Base-by-base conservation (phyloP, 2,113 vertebrate species). In the Smithornis capensis region DNA sequence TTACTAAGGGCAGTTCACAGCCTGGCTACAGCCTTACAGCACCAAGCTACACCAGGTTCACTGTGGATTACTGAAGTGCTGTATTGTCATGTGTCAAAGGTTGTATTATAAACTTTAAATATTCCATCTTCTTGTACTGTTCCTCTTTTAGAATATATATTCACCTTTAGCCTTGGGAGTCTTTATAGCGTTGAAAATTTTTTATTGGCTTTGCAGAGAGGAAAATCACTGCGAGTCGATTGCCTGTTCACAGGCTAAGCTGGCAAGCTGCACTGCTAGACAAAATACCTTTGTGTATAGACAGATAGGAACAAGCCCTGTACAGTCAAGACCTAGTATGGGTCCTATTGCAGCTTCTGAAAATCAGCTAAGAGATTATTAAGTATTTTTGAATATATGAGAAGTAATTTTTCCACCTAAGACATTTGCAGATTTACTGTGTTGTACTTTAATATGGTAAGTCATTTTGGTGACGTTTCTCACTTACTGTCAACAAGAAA, bases 201-300 rank as follows among this genome's bases (percentile, higher is more conserved):
- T 84, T 70, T 29, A 38, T 49, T 83, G 57, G 33, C 44, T 75
- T 59, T 33, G 19, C 9, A n/a, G 7, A 42, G 55, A 63, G 11
- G 63, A 52, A 84, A 87, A 68, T 53, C 38, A 7, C 31, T 59
- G 12, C 0, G 0, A 37, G 67, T n/a, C 0, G 0, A 62, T n/a
- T 10, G 19, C 14, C 8, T 8, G 24, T 44, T 25, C 14, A 28
- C 6, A 27, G 33, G 37, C 71, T 44, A 19, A 60, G 35, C 35
- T 47, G 33, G 10, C 8, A 49, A 45, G n/a, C 55, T 74, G 64
- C 38, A 12, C 16, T 70, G 33, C 33, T 35, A 28, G 69, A 27
- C 56, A 47, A 0, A 14, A 19, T 24, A 25, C 12, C 29, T 65
- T 62, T 59, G 40, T 37, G 44, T 12, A 49, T 3, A 28, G 24